These are phyloP conservation scores for Neolamprologus toae DNA, from an alignment of 2,113 vertebrate species.

Conservation along the genomic window DNA sequence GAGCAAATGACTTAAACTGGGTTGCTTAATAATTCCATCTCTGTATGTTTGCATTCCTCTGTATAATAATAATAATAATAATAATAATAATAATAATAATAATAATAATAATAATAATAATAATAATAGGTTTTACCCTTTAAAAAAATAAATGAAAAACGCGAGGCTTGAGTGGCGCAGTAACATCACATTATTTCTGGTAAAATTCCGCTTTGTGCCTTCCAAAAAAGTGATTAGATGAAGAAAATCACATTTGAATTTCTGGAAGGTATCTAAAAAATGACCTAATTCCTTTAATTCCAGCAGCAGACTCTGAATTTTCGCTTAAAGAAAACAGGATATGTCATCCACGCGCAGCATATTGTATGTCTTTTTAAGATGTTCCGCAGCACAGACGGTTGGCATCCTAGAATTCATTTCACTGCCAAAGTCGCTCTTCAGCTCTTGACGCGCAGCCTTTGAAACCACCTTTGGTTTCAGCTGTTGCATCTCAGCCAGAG, in stretches of 20 bases:
- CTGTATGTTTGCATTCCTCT: neutral
- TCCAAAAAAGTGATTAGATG: neutral
- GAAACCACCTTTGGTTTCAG: conserved; percentile 43
- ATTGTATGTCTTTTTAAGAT: conserved; percentile 1
- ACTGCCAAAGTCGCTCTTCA: conserved; percentile 10
- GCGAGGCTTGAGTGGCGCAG: neutral
- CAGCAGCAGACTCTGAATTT: neutral
- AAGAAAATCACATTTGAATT: neutral
- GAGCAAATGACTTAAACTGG: neutral
- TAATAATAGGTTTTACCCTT: neutral
- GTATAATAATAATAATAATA: neutral
- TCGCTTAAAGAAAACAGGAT: neutral
- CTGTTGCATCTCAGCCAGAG: conserved; percentile 13
- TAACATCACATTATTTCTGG: neutral
- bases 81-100: neutral
- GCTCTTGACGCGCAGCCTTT: conserved; percentile 21
- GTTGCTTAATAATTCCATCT: neutral
- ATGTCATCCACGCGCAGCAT: neutral
- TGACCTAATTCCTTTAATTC: neutral
- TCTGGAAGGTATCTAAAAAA: neutral
- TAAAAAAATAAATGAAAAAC: neutral
- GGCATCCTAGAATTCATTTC: neutral
- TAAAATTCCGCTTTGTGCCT: neutral
- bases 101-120: neutral
- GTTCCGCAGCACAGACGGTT: neutral